Evolutionary conservation across 2,888 invertebrate species (phyloP).

Genomic region (Drosophila niveifrons): DNA sequence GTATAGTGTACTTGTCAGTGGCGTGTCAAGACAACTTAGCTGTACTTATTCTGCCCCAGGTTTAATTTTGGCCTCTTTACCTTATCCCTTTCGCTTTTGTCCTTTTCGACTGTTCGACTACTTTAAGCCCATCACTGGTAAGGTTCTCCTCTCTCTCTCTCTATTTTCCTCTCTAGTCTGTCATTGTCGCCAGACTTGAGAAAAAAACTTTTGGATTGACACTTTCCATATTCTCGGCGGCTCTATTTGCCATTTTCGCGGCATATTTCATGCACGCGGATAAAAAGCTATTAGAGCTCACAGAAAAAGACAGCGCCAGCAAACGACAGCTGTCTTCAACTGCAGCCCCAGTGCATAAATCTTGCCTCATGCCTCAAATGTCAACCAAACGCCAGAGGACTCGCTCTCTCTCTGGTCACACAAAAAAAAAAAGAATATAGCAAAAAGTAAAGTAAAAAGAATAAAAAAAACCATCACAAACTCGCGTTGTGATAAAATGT

Average conservation of each 20-base stretch:
- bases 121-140: background rate
- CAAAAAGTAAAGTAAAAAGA: constrained; percentile 20
- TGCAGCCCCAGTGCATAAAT: constrained; percentile 81
- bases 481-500: constrained; percentile 72
- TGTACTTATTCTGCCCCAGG: constrained; percentile 48
- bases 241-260: constrained; percentile 68
- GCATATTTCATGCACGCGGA: constrained; percentile 77
- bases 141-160: too few relatives aligned
- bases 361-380: constrained; percentile 74
- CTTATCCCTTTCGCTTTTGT: constrained; percentile 33
- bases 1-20: constrained; percentile 66
- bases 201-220: constrained; percentile 59
- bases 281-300: constrained; percentile 73
- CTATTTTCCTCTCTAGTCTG: too few relatives aligned
- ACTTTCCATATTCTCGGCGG: constrained; percentile 66
- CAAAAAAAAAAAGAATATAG: constrained; percentile 4
- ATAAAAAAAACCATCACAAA: constrained; percentile 13
- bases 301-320: constrained; percentile 57
- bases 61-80: constrained; percentile 49
- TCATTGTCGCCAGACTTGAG: too few relatives aligned
- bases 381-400: constrained; percentile 50
- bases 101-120: background rate
- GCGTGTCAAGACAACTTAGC: constrained; percentile 70
- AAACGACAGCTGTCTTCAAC: constrained; percentile 80
- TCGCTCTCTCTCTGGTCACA: constrained; percentile 1